Conservation (phyloP, 2,888 invertebrate species). For the Drosophila longiperda region DNA sequence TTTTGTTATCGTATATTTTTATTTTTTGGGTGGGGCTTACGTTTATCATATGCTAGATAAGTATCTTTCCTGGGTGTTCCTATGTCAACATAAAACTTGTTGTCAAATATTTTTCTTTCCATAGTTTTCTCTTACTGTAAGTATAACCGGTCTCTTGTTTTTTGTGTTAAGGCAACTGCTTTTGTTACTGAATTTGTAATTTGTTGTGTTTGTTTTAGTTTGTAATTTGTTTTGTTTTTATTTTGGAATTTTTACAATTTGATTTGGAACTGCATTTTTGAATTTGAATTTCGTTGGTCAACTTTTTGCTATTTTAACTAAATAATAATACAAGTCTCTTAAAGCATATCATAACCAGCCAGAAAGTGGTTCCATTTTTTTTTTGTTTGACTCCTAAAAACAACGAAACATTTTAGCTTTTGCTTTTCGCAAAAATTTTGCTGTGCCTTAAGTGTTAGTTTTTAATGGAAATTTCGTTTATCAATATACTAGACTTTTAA, state of each 20-base stretch:
- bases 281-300: conserved; percentile 52
- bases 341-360: conserved; percentile 68
- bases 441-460: conserved; percentile 71
- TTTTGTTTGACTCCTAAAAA: conserved; percentile 81
- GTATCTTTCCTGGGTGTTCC: conserved; percentile 50
- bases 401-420: conserved; percentile 77
- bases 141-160: conserved; percentile 75
- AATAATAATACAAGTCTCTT: conserved; percentile 36
- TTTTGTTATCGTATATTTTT: conserved; percentile 42
- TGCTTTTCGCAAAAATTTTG: conserved; percentile 53
- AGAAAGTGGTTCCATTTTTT: conserved; percentile 55
- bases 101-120: conserved; percentile 60
- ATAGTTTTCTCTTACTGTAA: conserved; percentile 66
- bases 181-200: conserved; percentile 77
- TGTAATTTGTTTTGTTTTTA: conserved; percentile 39
- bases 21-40: conserved; percentile 80
- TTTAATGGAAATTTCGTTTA: conserved; percentile 57
- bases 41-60: conserved; percentile 68
- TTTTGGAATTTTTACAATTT: conserved; percentile 55
- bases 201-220: conserved; percentile 59
- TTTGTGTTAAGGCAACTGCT: conserved; percentile 83
- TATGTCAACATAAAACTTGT: conserved; percentile 65
- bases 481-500: conserved; percentile 56
- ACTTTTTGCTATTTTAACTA: conserved; percentile 47
- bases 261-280: conserved; percentile 58